phyloP scores from a whole-genome alignment of 1,140 invertebrate genomes.

The Heliothis subflexa region DNA sequence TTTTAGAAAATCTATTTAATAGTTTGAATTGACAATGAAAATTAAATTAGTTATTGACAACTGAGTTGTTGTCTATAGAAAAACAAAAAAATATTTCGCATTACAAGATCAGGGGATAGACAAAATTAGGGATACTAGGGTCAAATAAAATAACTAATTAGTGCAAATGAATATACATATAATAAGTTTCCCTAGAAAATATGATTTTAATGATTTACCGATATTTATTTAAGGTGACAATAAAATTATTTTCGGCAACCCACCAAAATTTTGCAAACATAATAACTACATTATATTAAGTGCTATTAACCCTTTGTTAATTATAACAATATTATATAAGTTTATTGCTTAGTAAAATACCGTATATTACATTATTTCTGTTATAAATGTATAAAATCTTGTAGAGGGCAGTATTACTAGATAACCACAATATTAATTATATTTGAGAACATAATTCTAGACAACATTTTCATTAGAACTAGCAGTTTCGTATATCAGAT shows the following conservation, averaged over 20 bases:
- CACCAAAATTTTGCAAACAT: neutral
- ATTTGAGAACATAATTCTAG: conserved; percentile 12
- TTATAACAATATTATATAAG: neutral
- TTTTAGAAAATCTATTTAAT: too few species aligned
- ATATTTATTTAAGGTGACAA: neutral
- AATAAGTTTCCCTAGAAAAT: too few species aligned
- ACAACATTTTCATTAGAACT: conserved; percentile 8
- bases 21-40: too few species aligned
- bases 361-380: neutral
- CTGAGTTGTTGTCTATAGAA: too few species aligned
- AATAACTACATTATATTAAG: neutral
- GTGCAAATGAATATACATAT: too few species aligned
- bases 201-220: neutral
- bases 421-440: conserved; percentile 17
- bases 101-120: too few species aligned
- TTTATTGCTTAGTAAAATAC: neutral
- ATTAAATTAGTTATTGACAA: too few species aligned
- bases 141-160: too few species aligned
- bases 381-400: conserved; percentile 27
- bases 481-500: neutral
- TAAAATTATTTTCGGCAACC: neutral
- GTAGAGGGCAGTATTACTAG: neutral
- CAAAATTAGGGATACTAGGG: too few species aligned
- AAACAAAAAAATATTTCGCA: too few species aligned
- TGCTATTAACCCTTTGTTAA: neutral